A percentile compares a stretch with the other conserved stretches of the same genome.
Evolutionary conservation across 2,888 invertebrate species (phyloP).

Genomic region (Brachypalpus laphriformis): DNA sequence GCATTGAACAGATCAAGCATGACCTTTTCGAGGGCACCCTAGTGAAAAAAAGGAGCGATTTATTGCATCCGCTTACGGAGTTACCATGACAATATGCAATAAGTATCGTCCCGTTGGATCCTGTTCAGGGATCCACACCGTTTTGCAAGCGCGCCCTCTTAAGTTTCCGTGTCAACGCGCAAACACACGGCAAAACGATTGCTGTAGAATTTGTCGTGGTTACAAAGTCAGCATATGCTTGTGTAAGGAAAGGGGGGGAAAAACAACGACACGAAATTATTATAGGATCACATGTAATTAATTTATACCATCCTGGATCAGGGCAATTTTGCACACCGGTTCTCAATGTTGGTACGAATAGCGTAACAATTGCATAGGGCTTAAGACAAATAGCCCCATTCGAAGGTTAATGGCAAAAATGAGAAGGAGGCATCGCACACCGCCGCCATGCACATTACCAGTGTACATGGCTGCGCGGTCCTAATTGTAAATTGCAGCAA

Average conservation of each 20-base stretch:
- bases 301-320: slow-evolving; percentile 71
- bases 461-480: slow-evolving; percentile 56
- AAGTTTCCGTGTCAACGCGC: slow-evolving; percentile 57
- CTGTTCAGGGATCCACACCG: background rate
- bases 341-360: slow-evolving; percentile 29
- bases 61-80: slow-evolving; percentile 10
- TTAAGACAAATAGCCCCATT: slow-evolving; percentile 67
- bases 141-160: slow-evolving; percentile 39
- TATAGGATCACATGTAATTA: slow-evolving; percentile 74
- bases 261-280: slow-evolving; percentile 72
- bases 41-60: slow-evolving; percentile 1
- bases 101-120: slow-evolving; percentile 18
- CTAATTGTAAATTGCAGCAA: slow-evolving; percentile 69
- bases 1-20: background rate
- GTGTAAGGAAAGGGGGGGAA: background rate
- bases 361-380: slow-evolving; percentile 49
- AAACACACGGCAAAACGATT: slow-evolving; percentile 11
- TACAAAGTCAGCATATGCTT: background rate
- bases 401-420: slow-evolving; percentile 70
- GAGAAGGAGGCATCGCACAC: slow-evolving; percentile 68
- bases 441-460: slow-evolving; percentile 42
- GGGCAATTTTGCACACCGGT: slow-evolving; percentile 46
- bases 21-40: background rate
- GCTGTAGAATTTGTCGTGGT: slow-evolving; percentile 58
- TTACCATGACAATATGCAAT: slow-evolving; percentile 66